phyloP scores from a whole-genome alignment of 2,888 invertebrate species.

The Lasiommata megera region DNA sequence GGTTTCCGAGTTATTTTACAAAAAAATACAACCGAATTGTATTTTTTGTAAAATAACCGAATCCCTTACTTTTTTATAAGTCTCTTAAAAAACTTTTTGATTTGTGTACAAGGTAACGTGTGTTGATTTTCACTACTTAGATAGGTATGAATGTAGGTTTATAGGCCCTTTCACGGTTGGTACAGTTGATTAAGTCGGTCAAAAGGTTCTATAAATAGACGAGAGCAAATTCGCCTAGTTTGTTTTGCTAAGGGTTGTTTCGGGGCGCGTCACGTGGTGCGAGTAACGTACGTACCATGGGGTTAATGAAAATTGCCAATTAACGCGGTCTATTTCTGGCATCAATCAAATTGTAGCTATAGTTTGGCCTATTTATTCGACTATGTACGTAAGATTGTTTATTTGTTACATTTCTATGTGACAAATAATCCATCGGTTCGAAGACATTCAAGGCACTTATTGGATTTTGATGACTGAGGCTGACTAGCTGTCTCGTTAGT shows the following conservation, averaged over 20 bases:
- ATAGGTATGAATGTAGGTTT: background rate
- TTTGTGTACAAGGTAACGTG: too few relatives aligned
- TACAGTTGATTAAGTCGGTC: background rate
- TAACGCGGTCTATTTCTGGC: background rate
- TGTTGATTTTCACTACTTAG: too few relatives aligned
- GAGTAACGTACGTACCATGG: background rate
- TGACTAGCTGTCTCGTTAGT: too few relatives aligned
- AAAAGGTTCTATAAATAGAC: background rate
- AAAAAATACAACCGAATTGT: too few relatives aligned
- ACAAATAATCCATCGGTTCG: too few relatives aligned
- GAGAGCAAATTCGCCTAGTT: slow-evolving; percentile 13
- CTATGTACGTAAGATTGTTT: background rate
- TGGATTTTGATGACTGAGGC: too few relatives aligned
- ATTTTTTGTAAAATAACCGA: too few relatives aligned
- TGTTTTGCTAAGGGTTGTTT: slow-evolving; percentile 12
- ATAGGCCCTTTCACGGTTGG: background rate
- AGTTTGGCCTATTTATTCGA: background rate
- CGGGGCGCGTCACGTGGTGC: slow-evolving; percentile 5
- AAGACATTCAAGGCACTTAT: too few relatives aligned
- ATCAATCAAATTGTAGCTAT: background rate
- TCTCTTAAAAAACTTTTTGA: too few relatives aligned
- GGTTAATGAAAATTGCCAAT: slow-evolving; percentile 6
- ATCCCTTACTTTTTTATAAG: too few relatives aligned
- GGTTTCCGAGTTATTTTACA: too few relatives aligned
- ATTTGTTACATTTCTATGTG: too few relatives aligned